phyloP scores from a whole-genome alignment of 2,797 vertebrate species.

The Gymnopithys bicolor region DNA sequence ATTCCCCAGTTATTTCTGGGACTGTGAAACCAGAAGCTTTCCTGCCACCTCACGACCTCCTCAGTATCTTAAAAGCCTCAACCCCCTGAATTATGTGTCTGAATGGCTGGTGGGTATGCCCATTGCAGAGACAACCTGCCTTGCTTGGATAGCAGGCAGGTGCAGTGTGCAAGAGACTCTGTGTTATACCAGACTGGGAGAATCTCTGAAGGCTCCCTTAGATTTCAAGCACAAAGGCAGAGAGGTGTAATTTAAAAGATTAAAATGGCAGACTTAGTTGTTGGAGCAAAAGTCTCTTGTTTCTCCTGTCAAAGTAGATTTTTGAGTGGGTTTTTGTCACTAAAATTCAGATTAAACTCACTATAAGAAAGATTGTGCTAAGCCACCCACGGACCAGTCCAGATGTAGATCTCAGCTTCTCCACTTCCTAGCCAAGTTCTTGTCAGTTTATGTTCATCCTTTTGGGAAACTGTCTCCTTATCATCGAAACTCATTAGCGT shows the following conservation, averaged over 20 bases:
- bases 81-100: neutral
- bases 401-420: neutral
- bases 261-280: neutral
- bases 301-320: neutral
- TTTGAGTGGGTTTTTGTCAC: neutral
- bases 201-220: neutral
- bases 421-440: neutral
- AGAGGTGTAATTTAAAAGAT: neutral
- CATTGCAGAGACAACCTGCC: neutral
- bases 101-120: neutral
- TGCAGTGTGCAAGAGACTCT: neutral
- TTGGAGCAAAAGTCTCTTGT: neutral
- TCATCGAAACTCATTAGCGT: neutral
- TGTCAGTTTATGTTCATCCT: neutral
- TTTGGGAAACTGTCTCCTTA: neutral
- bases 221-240: neutral
- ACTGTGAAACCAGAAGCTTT: neutral
- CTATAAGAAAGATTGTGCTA: neutral
- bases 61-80: neutral
- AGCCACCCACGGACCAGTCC: neutral
- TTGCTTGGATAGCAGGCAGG: accelerated
- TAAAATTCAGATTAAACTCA: neutral
- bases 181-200: neutral
- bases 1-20: neutral
- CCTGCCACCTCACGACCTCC: neutral